Percentiles rank a stretch among this genome's conserved stretches.
Evolutionary conservation across 1,140 invertebrate genomes (phyloP).

Genomic region (Manduca sexta): DNA sequence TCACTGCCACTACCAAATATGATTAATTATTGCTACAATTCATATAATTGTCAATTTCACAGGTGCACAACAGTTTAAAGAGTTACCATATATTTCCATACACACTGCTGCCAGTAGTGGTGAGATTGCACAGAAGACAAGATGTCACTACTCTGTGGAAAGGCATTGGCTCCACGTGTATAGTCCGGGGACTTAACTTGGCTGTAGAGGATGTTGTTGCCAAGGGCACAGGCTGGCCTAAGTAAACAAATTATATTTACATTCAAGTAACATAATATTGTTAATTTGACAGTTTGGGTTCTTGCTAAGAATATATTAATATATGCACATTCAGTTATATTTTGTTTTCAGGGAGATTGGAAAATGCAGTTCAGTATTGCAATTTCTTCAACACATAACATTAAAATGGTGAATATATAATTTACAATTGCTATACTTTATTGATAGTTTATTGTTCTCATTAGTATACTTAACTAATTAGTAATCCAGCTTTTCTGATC

Average conservation of each 20-base stretch:
- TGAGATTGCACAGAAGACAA: constrained; percentile 88
- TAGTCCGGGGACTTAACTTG: constrained; percentile 90
- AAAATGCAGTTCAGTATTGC: constrained; percentile 82
- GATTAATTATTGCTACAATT: too few species aligned
- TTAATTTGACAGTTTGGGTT: too few species aligned
- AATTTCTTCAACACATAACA: constrained; percentile 86
- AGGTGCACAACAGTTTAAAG: constrained; percentile 83
- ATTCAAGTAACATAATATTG: neutral
- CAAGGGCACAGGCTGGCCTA: constrained; percentile 94
- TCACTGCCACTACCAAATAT: too few species aligned
- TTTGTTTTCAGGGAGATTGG: constrained; percentile 82
- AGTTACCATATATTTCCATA: constrained; percentile 89
- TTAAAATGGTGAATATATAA: constrained; percentile 86
- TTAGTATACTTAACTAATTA: too few species aligned
- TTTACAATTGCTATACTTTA: too few species aligned
- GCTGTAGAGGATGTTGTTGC: constrained; percentile 93
- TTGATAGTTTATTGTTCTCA: too few species aligned
- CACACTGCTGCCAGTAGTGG: constrained; percentile 87
- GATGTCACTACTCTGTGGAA: constrained; percentile 94
- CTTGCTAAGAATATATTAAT: too few species aligned
- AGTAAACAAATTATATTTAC: constrained; percentile 80
- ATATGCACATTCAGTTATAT: too few species aligned
- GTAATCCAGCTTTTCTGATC: too few species aligned
- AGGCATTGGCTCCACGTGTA: constrained; percentile 90
- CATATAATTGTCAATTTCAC: too few species aligned